A percentile compares a stretch with the other conserved stretches of the same genome.
Conservation (phyloP, 2,113 vertebrate species). For the Pelvicachromis taeniatus region DNA sequence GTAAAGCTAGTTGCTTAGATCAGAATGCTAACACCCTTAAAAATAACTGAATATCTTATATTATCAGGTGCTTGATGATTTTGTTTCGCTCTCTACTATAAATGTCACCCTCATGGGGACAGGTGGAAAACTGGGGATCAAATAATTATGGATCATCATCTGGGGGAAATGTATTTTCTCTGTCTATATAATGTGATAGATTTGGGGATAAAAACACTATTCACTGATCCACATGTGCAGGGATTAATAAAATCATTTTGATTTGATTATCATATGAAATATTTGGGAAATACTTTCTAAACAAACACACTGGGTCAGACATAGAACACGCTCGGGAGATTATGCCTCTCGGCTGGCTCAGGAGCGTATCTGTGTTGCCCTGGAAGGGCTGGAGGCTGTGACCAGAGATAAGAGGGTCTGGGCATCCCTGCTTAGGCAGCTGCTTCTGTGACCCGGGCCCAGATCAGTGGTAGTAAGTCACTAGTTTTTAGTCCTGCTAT, state of each 20-base stretch:
- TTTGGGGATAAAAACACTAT: background rate
- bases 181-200: background rate
- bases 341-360: background rate
- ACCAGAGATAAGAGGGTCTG: background rate
- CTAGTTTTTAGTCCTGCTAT: background rate
- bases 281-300: background rate
- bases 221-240: background rate
- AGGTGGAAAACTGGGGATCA: background rate
- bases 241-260: background rate
- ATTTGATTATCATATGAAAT: background rate
- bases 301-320: background rate
- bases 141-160: background rate
- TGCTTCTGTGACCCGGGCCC: background rate
- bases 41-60: background rate
- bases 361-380: background rate
- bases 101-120: background rate
- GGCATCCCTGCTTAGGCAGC: background rate
- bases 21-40: background rate
- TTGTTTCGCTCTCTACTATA: background rate
- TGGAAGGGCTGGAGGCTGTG: background rate
- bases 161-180: background rate
- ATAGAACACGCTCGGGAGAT: background rate
- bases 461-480: background rate
- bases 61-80: background rate
- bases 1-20: background rate